phyloP scores from a whole-genome alignment of 2,113 vertebrate species.

The Misgurnus mizolepis region DNA sequence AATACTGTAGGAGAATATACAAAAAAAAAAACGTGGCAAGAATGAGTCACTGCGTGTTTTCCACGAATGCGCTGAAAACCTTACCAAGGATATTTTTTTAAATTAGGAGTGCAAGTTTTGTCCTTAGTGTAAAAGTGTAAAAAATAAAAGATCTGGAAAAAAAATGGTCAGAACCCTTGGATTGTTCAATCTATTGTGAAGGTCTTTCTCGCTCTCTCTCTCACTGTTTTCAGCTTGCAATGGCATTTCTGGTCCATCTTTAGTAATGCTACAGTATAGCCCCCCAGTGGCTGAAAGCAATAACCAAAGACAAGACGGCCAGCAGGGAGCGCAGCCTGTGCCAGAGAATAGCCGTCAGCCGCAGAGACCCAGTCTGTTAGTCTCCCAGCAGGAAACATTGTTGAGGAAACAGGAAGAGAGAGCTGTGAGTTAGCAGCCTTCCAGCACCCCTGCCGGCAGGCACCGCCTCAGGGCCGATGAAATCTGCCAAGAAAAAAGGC shows the following conservation, averaged over 20 bases:
- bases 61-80: neutral
- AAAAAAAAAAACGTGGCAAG: neutral
- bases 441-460: conserved; percentile 12
- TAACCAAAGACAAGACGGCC: conserved; percentile 12
- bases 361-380: conserved; percentile 6
- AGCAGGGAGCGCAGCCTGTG: neutral
- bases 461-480: conserved; percentile 59
- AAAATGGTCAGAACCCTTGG: conserved; percentile 21
- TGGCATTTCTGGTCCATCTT: conserved; percentile 1
- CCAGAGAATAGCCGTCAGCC: conserved; percentile 33
- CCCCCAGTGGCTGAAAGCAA: conserved; percentile 2
- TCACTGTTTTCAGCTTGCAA: conserved; percentile 13
- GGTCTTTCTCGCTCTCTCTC: neutral
- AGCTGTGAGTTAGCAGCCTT: neutral
- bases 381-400: conserved; percentile 8
- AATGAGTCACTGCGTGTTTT: conserved; percentile 21
- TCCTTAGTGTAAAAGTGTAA: conserved; percentile 53
- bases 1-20: conserved; percentile 47
- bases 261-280: neutral
- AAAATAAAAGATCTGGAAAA: conserved; percentile 12
- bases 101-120: conserved; percentile 24
- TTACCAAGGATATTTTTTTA: neutral
- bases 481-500: conserved; percentile 56
- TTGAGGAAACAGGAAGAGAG: conserved; percentile 34
- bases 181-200: conserved; percentile 35